Evolutionary conservation across 2,888 invertebrate genomes (phyloP).

Genomic region (Lomographa bimaculata): DNA sequence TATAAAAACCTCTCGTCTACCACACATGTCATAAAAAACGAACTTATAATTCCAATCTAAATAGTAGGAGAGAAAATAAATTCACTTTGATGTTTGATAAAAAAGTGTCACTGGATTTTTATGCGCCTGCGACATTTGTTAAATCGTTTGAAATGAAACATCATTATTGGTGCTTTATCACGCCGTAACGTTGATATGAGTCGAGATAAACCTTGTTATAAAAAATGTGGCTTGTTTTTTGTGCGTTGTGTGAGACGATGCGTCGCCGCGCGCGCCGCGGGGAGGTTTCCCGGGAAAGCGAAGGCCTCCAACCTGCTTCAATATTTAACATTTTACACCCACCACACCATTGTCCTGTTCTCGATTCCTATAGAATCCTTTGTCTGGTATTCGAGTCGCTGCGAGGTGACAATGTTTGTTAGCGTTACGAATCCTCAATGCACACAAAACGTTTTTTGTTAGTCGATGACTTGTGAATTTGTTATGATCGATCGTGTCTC

Average conservation of each 20-base stretch:
- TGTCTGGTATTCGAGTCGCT: conserved; percentile 70
- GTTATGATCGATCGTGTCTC: conserved; percentile 74
- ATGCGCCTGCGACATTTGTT: conserved; percentile 59
- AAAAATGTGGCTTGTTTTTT: conserved; percentile 71
- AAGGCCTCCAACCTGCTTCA: conserved; percentile 60
- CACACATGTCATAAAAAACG: conserved; percentile 37
- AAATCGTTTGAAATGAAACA: conserved; percentile 77
- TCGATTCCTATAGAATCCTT: conserved; percentile 69
- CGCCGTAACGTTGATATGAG: conserved; percentile 69
- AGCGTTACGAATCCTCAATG: conserved; percentile 68
- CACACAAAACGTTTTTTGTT: conserved; percentile 75
- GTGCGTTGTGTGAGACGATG: conserved; percentile 74
- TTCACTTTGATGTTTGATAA: conserved; percentile 37
- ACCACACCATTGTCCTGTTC: conserved; percentile 65
- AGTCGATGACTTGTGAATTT: conserved; percentile 83
- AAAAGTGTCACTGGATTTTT: conserved; percentile 66
- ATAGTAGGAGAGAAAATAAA: conserved; percentile 28
- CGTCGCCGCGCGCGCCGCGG: conserved; percentile 79
- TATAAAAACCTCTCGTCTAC: conserved; percentile 29
- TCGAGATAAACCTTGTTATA: conserved; percentile 63
- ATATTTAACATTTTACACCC: conserved; percentile 79
- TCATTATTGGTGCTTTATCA: conserved; percentile 83
- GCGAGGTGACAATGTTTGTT: conserved; percentile 80
- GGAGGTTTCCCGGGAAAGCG: conserved; percentile 77
- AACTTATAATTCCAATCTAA: conserved; percentile 33